phyloP scores from a whole-genome alignment of 2,888 invertebrate genomes.

The Acanthopleura granulata region DNA sequence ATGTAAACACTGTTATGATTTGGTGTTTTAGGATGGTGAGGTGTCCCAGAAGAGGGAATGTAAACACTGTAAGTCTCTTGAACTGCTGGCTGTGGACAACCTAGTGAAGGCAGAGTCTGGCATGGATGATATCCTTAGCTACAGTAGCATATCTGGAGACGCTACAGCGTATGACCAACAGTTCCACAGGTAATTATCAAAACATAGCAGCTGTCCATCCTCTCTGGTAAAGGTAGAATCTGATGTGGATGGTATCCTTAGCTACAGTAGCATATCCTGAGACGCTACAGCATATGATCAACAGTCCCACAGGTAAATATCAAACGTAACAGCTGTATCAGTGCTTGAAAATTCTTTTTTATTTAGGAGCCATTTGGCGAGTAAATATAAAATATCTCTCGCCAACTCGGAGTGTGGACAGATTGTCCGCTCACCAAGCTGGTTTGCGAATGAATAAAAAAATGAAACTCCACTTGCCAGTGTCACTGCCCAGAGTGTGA shows the following conservation, averaged over 20 bases:
- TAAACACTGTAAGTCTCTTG: conserved; percentile 35
- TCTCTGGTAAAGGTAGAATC: conserved; percentile 29
- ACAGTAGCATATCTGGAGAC: conserved; percentile 59
- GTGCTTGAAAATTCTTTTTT: conserved; percentile 37
- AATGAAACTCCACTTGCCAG: too few species aligned
- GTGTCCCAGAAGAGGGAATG: conserved; percentile 42
- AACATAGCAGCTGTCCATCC: conserved; percentile 37
- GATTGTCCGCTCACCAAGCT: too few species aligned
- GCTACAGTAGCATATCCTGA: conserved; percentile 55
- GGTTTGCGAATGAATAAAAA: too few species aligned
- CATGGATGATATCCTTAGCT: conserved; percentile 49
- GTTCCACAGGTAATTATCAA: conserved; percentile 50
- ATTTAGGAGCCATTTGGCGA: too few species aligned
- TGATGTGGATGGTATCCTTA: conserved; percentile 47
- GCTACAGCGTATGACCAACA: conserved; percentile 59
- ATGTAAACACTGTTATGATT: too few species aligned
- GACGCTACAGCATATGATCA: conserved; percentile 60
- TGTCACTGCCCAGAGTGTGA: too few species aligned
- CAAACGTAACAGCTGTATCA: not conserved
- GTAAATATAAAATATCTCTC: conserved; percentile 36
- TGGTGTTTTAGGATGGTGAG: conserved; percentile 45
- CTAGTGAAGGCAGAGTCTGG: conserved; percentile 41
- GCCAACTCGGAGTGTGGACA: too few species aligned
- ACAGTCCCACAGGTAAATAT: conserved; percentile 56
- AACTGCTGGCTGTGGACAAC: conserved; percentile 50